Percentiles rank a stretch among this genome's conserved stretches.
Evolutionary conservation across 2,888 invertebrate species (phyloP).

Genomic region (Lochmaea capreae): DNA sequence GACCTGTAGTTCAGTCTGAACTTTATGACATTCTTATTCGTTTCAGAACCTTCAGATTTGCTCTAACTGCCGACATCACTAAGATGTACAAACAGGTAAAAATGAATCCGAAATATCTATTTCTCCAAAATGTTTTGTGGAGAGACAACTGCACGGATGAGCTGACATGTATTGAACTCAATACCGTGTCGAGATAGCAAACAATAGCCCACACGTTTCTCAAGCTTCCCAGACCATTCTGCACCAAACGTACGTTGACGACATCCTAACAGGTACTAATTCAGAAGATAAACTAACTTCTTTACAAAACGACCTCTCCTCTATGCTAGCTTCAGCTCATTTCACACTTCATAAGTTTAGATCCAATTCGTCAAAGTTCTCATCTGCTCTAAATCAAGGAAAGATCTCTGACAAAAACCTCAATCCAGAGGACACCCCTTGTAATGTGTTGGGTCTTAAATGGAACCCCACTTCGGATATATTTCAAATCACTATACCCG

Average conservation of each 20-base stretch:
- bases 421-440: not conserved
- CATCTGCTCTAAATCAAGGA: not conserved
- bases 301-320: not conserved
- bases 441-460: not conserved
- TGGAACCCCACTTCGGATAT: not conserved
- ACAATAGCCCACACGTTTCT: not conserved
- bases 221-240: not conserved
- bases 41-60: constrained; percentile 31
- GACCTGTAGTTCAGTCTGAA: constrained; percentile 30
- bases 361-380: not conserved
- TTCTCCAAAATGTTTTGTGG: constrained; percentile 34
- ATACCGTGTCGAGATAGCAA: constrained; percentile 26
- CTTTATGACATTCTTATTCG: constrained; percentile 31
- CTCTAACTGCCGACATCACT: constrained; percentile 13
- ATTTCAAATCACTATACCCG: not conserved
- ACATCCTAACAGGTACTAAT: not conserved
- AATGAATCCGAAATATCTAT: constrained; percentile 8
- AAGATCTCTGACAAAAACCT: not conserved
- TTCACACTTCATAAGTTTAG: not conserved
- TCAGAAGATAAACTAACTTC: not conserved
- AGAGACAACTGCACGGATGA: constrained; percentile 6
- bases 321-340: not conserved
- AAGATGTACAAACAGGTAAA: constrained; percentile 30
- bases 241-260: not conserved
- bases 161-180: constrained; percentile 27